Evolutionary conservation across 2,113 vertebrate species (phyloP), one percentile per base, ranked within the genome.

Genomic region (Paraplagusia blochii): DNA sequence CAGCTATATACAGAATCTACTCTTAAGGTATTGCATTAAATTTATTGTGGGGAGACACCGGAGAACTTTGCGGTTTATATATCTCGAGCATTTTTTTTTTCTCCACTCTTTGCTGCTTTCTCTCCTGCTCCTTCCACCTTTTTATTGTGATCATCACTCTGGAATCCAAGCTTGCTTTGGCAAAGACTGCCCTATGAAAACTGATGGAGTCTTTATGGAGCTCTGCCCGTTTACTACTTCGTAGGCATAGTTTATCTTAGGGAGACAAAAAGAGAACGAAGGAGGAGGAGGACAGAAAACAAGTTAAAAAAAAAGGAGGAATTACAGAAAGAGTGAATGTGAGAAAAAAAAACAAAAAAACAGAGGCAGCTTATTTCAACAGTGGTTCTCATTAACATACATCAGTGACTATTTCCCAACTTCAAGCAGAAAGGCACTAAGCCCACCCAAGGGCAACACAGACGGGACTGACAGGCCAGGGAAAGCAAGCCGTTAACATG

Each of bases 321-420:
- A 61, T 39, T 63, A 65, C 72, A 54, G 63, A 29, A 38, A 64
- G 46, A 14, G 38, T 4, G 13, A 40, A 13, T 12, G 49, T 7
- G 48, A 15, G 46, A 12, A 48, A 53, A 49, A 54, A 34, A 58
- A 45, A 51, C 59, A 59, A 48, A 61, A 51, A 76, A 74, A 58
- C 38, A 54, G 58, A 69, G 75, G 74, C 70, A 68, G 72, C 76
- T 85, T 83, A 83, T 85, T 82, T 77, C 72, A 78, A 76, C 74
- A 73, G 72, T 80, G 75, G 69, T 85, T 80, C 85, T 90, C 85
- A 91, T 91, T 91, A 87, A 79, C 88, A 90, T 90, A 87, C 85
- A 89, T 89, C 87, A 86, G 78, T 61, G 73, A 85, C 81, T 86
- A 86, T 89, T 86, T 88, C 85, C 79, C 85, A 88, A 87, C 77